phyloP scores from a whole-genome alignment of 2,888 invertebrate genomes.

The Calameuta idolon region DNA sequence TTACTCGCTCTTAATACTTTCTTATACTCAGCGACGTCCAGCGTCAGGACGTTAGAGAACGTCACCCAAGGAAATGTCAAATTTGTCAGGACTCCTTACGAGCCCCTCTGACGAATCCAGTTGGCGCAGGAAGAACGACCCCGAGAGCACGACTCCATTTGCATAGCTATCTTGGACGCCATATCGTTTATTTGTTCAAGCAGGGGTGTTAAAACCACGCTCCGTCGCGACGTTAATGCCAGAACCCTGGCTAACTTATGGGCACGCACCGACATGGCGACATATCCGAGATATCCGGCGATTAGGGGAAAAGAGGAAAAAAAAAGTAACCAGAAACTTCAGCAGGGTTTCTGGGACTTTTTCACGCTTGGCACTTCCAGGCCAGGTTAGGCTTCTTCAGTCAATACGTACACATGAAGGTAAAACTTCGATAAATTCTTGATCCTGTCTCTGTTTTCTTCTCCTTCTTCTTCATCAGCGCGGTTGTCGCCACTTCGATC shows the following conservation, averaged over 20 bases:
- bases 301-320: background rate
- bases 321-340: background rate
- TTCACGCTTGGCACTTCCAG: constrained; percentile 25
- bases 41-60: background rate
- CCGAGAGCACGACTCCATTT: constrained; percentile 33
- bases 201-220: constrained; percentile 32
- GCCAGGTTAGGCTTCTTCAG: background rate
- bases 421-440: background rate
- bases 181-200: constrained; percentile 39
- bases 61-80: constrained; percentile 30
- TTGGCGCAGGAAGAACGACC: background rate
- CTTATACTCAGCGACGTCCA: background rate
- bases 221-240: constrained; percentile 37
- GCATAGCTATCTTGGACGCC: constrained; percentile 41
- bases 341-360: background rate
- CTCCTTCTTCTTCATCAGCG: background rate
- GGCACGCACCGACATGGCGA: constrained; percentile 11
- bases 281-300: constrained; percentile 3
- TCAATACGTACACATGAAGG: background rate
- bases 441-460: background rate
- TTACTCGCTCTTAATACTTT: background rate
- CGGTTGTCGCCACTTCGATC: background rate
- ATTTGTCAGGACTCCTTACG: constrained; percentile 36
- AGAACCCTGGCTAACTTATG: constrained; percentile 30
- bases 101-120: constrained; percentile 41